A percentile compares a stretch with the other conserved stretches of the same genome.
These are phyloP conservation scores for Gallinago stenura DNA, from an alignment of 2,797 vertebrate genomes.

Conservation along the genomic window DNA sequence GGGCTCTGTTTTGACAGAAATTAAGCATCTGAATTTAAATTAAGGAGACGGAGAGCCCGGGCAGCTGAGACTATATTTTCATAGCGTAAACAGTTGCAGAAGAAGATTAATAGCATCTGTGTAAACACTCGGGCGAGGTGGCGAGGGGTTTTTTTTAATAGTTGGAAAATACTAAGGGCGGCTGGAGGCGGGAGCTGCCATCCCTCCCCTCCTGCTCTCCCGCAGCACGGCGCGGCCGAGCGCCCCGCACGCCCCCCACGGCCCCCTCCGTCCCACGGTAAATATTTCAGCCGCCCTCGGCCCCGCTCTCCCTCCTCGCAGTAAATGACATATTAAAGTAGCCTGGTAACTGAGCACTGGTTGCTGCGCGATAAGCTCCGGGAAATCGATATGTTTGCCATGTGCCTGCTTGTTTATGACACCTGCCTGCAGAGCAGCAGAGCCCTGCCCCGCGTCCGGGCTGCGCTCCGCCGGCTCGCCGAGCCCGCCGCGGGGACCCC, in stretches of 20 bases:
- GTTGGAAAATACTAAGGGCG: neutral
- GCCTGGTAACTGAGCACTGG: conserved; percentile 84
- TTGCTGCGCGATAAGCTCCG: conserved; percentile 80
- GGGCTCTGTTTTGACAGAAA: conserved; percentile 52
- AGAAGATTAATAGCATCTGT: conserved; percentile 41
- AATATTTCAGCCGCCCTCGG: conserved; percentile 62
- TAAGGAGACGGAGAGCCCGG: neutral
- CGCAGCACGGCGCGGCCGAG: neutral
- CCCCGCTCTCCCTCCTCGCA: conserved; percentile 53
- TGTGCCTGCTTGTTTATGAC: conserved; percentile 85
- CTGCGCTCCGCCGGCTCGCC: conserved; percentile 36
- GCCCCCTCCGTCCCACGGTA: conserved; percentile 50
- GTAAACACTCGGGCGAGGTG: neutral
- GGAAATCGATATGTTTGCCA: conserved; percentile 85
- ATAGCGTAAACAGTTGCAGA: neutral
- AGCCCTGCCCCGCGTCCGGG: conserved; percentile 74
- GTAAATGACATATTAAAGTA: conserved; percentile 85
- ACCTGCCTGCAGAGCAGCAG: conserved; percentile 78
- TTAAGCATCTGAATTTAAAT: conserved; percentile 48
- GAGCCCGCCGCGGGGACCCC: neutral
- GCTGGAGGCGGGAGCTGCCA: neutral
- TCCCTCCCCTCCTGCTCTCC: neutral
- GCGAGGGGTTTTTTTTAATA: neutral
- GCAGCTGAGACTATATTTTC: conserved; percentile 45
- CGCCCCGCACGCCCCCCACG: neutral